Evolutionary conservation across 2,888 invertebrate species (phyloP).

Genomic region (Harpagoxenus sublaevis): DNA sequence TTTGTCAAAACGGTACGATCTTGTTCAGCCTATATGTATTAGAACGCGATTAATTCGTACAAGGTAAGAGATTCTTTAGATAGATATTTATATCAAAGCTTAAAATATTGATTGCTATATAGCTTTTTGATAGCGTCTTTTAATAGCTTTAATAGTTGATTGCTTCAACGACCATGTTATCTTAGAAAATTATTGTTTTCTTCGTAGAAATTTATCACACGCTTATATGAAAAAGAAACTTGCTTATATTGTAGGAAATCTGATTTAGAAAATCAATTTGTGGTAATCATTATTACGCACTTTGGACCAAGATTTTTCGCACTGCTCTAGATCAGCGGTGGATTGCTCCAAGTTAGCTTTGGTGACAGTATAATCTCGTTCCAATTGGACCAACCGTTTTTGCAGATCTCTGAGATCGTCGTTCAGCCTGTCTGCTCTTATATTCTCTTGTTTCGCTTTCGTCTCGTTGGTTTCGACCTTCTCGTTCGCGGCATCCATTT

Average conservation of each 20-base stretch:
- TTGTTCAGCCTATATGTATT: slow-evolving; percentile 87
- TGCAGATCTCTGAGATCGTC: slow-evolving; percentile 98
- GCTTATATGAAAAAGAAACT: not conserved
- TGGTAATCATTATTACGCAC: slow-evolving; percentile 85
- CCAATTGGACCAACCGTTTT: slow-evolving; percentile 97
- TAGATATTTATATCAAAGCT: not conserved
- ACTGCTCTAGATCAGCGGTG: slow-evolving; percentile 97
- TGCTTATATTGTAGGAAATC: not conserved
- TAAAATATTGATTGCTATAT: not conserved
- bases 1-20: slow-evolving; percentile 90
- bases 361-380: slow-evolving; percentile 95
- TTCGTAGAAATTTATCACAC: not conserved
- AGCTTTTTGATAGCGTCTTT: not conserved
- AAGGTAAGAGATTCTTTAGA: not conserved
- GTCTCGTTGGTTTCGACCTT: slow-evolving; percentile 89
- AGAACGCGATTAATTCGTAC: slow-evolving; percentile 12
- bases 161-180: not conserved
- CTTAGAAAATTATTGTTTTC: slow-evolving; percentile 1
- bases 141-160: not conserved
- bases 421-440: slow-evolving; percentile 88
- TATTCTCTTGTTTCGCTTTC: slow-evolving; percentile 88
- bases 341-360: slow-evolving; percentile 96
- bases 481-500: slow-evolving; percentile 91
- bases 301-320: slow-evolving; percentile 95
- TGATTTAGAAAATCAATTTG: not conserved